Conservation (phyloP, 2,113 vertebrate species). For the Trematomus loennbergii region DNA sequence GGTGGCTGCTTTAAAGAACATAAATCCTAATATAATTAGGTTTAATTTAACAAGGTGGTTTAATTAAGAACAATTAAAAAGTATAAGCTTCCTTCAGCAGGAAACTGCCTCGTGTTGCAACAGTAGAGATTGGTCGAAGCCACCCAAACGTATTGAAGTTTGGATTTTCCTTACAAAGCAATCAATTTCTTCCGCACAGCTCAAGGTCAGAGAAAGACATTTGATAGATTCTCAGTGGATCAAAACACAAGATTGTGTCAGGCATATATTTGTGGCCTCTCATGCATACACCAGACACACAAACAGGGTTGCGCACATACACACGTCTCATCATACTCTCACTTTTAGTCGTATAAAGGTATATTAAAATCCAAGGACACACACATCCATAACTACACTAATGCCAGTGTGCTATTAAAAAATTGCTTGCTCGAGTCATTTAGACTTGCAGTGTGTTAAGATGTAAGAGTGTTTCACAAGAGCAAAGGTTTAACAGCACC, state of each 20-base stretch:
- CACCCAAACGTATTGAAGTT: conserved; percentile 32
- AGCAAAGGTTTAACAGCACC: conserved; percentile 50
- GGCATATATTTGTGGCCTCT: conserved; percentile 17
- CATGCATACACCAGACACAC: conserved; percentile 12
- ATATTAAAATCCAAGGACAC: conserved; percentile 25
- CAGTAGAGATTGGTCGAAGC: conserved; percentile 5
- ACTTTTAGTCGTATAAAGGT: neutral
- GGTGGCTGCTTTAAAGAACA: conserved; percentile 52
- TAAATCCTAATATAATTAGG: neutral
- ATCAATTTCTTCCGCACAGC: conserved; percentile 43
- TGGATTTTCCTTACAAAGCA: conserved; percentile 30
- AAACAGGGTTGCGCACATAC: neutral
- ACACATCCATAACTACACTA: neutral
- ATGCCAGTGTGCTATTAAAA: neutral
- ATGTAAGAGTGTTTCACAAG: conserved; percentile 3
- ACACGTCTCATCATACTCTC: neutral
- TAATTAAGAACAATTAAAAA: conserved; percentile 44
- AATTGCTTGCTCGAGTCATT: neutral
- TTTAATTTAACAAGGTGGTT: conserved; percentile 35
- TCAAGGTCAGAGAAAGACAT: conserved; percentile 54
- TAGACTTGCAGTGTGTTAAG: neutral
- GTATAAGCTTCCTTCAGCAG: conserved; percentile 21
- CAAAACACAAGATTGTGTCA: conserved; percentile 33
- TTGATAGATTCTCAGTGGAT: conserved; percentile 45
- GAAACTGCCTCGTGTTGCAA: conserved; percentile 5